phyloP scores from a whole-genome alignment of 2,113 vertebrate genomes.

The Lipophrys pholis region DNA sequence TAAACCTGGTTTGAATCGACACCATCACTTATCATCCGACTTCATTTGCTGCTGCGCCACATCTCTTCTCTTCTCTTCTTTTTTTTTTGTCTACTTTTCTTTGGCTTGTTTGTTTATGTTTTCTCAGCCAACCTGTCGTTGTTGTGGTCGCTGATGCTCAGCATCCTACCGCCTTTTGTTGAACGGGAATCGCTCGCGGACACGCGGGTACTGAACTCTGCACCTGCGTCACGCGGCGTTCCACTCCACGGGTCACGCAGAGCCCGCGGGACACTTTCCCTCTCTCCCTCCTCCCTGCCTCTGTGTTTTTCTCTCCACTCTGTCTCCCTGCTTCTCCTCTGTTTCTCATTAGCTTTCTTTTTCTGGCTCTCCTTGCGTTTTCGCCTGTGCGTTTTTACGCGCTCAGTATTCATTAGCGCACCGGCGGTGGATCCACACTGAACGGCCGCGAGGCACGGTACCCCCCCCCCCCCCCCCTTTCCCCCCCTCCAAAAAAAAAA shows the following conservation, averaged over 20 bases:
- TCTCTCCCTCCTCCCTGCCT: background rate
- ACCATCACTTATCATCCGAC: background rate
- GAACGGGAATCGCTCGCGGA: slow-evolving; percentile 77
- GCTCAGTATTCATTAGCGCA: slow-evolving; percentile 80
- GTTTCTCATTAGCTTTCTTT: slow-evolving; percentile 52
- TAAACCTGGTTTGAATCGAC: background rate
- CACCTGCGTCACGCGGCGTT: slow-evolving; percentile 87
- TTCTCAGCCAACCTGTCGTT: slow-evolving; percentile 59
- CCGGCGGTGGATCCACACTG: slow-evolving; percentile 68
- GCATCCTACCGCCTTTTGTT: slow-evolving; percentile 69
- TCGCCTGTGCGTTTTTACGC: slow-evolving; percentile 24
- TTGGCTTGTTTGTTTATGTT: slow-evolving; percentile 36
- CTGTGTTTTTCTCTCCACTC: background rate
- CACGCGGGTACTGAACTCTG: slow-evolving; percentile 83
- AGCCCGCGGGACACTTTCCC: slow-evolving; percentile 72
- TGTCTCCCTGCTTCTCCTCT: slow-evolving; percentile 24
- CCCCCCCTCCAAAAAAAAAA: too few species aligned
- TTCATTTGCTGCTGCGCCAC: background rate
- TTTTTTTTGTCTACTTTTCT: slow-evolving; percentile 2
- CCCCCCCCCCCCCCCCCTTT: slow-evolving; percentile 57
- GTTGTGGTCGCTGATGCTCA: slow-evolving; percentile 43
- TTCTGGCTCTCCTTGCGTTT: slow-evolving; percentile 6
- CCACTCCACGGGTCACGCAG: slow-evolving; percentile 82
- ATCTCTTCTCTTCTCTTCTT: background rate
- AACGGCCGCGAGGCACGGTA: slow-evolving; percentile 73